Evolutionary conservation across 1,140 invertebrate species (phyloP).

Genomic region (Chironomus tepperi): DNA sequence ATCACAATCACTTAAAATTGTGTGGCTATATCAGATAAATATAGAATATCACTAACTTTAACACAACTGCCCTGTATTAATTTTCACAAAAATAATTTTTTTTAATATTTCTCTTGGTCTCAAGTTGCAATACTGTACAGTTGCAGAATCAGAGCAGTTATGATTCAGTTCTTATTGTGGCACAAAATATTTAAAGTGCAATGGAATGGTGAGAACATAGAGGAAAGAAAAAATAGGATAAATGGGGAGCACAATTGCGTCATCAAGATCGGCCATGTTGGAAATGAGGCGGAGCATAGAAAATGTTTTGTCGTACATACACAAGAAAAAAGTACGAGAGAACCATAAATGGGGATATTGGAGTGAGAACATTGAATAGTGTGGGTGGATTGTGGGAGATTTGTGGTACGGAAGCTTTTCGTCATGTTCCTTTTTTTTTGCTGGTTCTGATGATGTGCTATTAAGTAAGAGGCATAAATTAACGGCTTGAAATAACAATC

Average conservation of each 20-base stretch:
- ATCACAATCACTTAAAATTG: no score
- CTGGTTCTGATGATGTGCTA: neutral
- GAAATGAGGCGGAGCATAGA: neutral
- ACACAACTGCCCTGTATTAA: no score
- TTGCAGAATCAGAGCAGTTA: slow-evolving; percentile 10
- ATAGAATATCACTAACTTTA: no score
- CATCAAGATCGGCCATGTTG: slow-evolving; percentile 1
- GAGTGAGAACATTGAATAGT: neutral
- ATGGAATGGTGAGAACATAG: neutral
- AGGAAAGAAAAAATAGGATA: neutral
- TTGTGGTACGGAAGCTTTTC: neutral
- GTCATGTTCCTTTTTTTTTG: neutral
- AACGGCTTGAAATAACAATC: neutral
- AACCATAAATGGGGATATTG: neutral
- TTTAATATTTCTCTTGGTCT: no score
- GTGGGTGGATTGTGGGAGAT: slow-evolving; percentile 6
- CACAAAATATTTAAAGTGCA: neutral
- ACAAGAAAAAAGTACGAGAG: neutral
- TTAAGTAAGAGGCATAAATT: neutral
- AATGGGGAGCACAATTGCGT: slow-evolving; percentile 17
- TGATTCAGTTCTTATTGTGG: neutral
- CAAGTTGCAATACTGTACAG: neutral
- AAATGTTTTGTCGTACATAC: neutral
- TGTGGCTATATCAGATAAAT: no score
- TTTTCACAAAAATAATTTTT: no score